These are phyloP conservation scores for Sesamia inferens DNA, from an alignment of 2,888 invertebrate species.

Conservation along the genomic window DNA sequence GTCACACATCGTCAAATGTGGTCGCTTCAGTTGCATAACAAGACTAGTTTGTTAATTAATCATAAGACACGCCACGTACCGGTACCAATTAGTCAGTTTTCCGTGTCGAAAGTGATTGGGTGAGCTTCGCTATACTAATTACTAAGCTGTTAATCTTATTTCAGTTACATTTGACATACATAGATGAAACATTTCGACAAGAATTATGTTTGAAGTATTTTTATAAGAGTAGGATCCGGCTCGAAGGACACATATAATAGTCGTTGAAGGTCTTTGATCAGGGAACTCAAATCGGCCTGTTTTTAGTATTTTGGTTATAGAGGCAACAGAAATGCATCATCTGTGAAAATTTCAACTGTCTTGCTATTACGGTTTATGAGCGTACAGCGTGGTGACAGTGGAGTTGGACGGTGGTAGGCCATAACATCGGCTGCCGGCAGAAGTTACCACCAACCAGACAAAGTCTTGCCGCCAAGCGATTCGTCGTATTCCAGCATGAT, in stretches of 20 bases:
- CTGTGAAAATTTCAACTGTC: no score
- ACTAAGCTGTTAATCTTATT: background rate
- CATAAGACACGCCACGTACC: background rate
- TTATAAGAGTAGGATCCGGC: background rate
- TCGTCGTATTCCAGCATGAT: no score
- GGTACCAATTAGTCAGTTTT: conserved; percentile 12
- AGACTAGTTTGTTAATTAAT: conserved; percentile 3
- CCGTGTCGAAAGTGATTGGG: background rate
- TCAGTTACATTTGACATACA: background rate
- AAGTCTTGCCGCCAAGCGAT: no score
- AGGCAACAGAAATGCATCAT: no score
- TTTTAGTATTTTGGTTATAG: no score
- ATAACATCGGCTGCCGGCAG: no score
- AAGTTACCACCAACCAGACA: no score
- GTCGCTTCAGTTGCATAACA: conserved; percentile 1
- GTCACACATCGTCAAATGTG: background rate
- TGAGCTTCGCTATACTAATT: background rate
- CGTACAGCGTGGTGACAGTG: no score
- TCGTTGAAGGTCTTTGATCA: background rate
- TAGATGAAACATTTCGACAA: no score
- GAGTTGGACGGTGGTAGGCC: no score
- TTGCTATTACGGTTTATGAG: no score
- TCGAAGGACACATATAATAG: background rate
- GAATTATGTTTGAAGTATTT: background rate
- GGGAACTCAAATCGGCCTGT: no score